Evolutionary conservation across 1,140 invertebrate species (phyloP).

Genomic region (Parasteatoda tepidariorum): DNA sequence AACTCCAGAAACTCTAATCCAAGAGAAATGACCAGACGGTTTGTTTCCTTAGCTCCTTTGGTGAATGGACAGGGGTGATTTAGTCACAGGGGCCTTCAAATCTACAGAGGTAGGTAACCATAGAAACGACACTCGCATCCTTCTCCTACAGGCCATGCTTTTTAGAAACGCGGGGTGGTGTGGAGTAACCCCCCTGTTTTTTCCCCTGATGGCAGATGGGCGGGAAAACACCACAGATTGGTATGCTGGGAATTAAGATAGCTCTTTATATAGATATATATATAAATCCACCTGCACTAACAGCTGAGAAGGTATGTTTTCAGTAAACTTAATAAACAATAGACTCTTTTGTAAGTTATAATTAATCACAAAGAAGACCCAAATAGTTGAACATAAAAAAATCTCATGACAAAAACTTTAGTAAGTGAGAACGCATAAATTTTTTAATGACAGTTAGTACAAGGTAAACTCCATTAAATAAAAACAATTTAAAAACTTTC

Average conservation of each 20-base stretch:
- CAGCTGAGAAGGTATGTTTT: background rate
- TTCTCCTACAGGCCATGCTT: conserved; percentile 35
- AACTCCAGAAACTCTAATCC: conserved; percentile 61
- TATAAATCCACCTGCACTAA: conserved; percentile 30
- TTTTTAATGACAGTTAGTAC: too few species aligned
- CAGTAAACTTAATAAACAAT: too few species aligned
- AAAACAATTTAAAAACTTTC: too few species aligned
- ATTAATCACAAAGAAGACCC: too few species aligned
- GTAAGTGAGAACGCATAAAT: too few species aligned
- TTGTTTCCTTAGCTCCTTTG: conserved; percentile 59
- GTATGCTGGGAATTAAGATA: conserved; percentile 52
- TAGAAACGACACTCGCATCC: conserved; percentile 57
- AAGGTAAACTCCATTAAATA: too few species aligned
- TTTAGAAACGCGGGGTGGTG: conserved; percentile 15
- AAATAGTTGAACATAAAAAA: too few species aligned
- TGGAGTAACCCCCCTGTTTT: background rate
- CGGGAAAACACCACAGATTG: conserved; percentile 43
- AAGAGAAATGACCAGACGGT: conserved; percentile 62
- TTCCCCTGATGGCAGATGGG: conserved; percentile 29
- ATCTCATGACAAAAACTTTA: too few species aligned
- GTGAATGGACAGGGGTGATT: conserved; percentile 62
- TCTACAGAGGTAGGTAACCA: conserved; percentile 55
- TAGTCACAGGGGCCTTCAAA: conserved; percentile 58
- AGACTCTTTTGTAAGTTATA: too few species aligned
- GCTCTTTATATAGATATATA: conserved; percentile 4